Base-by-base conservation (phyloP, 2,888 invertebrate species). In the Pyrochroa serraticornis region DNA sequence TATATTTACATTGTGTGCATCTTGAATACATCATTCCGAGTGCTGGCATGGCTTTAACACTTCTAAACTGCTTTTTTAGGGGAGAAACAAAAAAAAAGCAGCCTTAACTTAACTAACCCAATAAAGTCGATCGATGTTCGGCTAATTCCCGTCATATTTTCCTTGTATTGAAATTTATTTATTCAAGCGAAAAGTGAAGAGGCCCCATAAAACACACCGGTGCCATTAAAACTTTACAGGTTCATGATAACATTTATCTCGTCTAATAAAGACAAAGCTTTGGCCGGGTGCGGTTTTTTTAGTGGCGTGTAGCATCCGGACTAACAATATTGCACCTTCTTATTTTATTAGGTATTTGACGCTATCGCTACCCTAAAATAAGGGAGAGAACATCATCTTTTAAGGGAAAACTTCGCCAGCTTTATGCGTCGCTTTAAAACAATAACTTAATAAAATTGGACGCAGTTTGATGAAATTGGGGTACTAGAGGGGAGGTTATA, bases 1-100 rank as follows among this genome's bases (percentile, higher is more conserved):
- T 59, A 55, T 54, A 59, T 59, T 59, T 55, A 59, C 54, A 59
- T 59, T 59, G 59, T 51, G 10, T 33, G 35, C 33, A 50, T 50
- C 34, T 37, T 50, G 42, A 50, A 50, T 50, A 42, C 33, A 31
- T 42, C 35, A 50, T 50, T 39, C 22, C 35, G 8, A 33, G 38
- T 42, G 8, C 31, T 22, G n/a, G 32, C 34, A 30, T 31, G 39
- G 34, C 32, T 14, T 50, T 33, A 47, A 34, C 34, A 34, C 47
- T 47, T 47, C 34, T 14, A 32, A 33, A 50, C 32, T 13, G 33
- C 22, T 32, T 3, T 38, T 30, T n/a, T 9, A 9, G 31, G 14
- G 10, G 38, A 22, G 22, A 22, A 22, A 22, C 22, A 22, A 22
- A 22, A 22, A 22, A 22, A 22, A 22, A 22, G 5, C 22, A 22